These are phyloP conservation scores for Zosterops lateralis DNA, from an alignment of 2,113 vertebrate genomes.

Conservation along the genomic window DNA sequence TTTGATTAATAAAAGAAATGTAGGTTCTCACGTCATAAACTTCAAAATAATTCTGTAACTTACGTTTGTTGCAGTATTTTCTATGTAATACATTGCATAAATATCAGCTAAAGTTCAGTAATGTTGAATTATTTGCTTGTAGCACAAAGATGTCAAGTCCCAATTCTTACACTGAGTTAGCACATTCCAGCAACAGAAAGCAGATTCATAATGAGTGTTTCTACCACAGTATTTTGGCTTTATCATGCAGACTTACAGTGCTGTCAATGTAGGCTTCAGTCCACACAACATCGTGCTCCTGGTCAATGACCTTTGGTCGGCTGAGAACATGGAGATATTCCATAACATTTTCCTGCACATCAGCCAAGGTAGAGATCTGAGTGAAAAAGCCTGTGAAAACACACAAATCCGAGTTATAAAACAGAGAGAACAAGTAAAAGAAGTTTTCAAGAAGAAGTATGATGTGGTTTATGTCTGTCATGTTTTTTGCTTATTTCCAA, in stretches of 20 bases:
- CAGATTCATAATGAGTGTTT: background rate
- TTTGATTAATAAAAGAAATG: background rate
- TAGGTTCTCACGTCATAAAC: background rate
- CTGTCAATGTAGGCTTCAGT: conserved; percentile 96
- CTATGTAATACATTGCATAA: background rate
- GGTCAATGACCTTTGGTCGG: conserved; percentile 96
- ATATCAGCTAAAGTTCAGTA: background rate
- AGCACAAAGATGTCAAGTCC: background rate
- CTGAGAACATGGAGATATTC: conserved; percentile 98
- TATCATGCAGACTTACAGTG: conserved; percentile 85
- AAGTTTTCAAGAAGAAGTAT: background rate
- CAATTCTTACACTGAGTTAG: background rate
- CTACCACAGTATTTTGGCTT: background rate
- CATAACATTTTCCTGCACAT: conserved; percentile 98
- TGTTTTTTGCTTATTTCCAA: background rate
- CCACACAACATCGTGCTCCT: conserved; percentile 95
- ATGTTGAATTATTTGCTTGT: background rate
- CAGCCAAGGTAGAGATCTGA: conserved; percentile 96
- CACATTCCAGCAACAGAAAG: background rate
- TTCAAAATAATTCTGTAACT: background rate
- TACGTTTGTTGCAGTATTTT: background rate
- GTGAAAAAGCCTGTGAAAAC: conserved; percentile 90
- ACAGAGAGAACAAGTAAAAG: background rate
- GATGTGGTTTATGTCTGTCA: background rate
- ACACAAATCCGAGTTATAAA: background rate